Conservation (phyloP, 2,797 vertebrate genomes). For the Dallia pectoralis region DNA sequence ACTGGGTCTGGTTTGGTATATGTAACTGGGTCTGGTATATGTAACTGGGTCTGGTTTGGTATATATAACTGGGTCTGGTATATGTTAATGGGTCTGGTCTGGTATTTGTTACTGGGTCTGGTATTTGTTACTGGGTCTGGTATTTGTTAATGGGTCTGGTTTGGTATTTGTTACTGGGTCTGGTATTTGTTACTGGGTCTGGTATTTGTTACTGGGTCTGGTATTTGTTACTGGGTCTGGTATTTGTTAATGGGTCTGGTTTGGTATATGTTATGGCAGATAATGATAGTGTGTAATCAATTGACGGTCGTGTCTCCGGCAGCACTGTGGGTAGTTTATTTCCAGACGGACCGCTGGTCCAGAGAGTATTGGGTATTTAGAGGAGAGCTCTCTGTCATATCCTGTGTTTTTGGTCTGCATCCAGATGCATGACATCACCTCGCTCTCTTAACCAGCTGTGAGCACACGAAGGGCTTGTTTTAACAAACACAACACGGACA, state of each 20-base stretch:
- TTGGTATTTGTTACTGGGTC: neutral
- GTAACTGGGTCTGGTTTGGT: neutral
- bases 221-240: neutral
- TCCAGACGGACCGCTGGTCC: slow-evolving; percentile 9
- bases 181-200: neutral
- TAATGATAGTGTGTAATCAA: too few relatives aligned
- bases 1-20: neutral
- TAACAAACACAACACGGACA: neutral
- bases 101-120: neutral
- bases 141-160: neutral
- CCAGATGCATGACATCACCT: slow-evolving; percentile 33
- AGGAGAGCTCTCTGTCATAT: slow-evolving; percentile 24
- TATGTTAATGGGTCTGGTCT: neutral
- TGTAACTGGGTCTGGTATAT: neutral
- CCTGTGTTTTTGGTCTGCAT: slow-evolving; percentile 23
- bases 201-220: too few relatives aligned
- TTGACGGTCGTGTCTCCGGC: too few relatives aligned
- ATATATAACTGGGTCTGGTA: neutral
- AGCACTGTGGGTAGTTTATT: slow-evolving; percentile 14
- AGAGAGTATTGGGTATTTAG: neutral
- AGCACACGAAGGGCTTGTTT: neutral
- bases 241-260: neutral
- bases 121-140: too few relatives aligned
- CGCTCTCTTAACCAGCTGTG: slow-evolving; percentile 3
- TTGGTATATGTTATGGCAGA: neutral